Evolutionary conservation across 2,888 invertebrate genomes (phyloP).

Genomic region (Elgonia sp.): DNA sequence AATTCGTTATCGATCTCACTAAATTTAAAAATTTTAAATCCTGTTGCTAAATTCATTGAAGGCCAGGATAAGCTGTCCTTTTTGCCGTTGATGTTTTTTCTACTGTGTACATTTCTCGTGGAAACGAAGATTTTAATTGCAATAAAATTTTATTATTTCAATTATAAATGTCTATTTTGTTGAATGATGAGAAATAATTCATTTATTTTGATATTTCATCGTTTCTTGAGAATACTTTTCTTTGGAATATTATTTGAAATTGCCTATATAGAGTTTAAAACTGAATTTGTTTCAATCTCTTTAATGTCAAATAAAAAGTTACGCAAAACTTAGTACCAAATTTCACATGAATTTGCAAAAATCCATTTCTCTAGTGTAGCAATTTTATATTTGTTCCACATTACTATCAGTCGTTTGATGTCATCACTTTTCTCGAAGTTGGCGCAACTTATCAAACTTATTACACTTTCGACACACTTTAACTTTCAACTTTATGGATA

Average conservation of each 20-base stretch:
- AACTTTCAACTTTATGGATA: slow-evolving; percentile 39
- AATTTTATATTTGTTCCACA: slow-evolving; percentile 40
- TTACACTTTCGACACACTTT: slow-evolving; percentile 57
- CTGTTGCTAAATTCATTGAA: slow-evolving; percentile 32
- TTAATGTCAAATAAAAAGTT: background rate
- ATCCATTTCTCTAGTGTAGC: slow-evolving; percentile 5
- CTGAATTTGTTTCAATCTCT: too few relatives aligned
- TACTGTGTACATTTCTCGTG: background rate
- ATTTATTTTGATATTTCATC: too few relatives aligned
- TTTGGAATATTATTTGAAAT: too few relatives aligned
- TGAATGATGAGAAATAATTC: background rate
- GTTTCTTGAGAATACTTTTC: background rate
- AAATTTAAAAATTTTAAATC: slow-evolving; percentile 27
- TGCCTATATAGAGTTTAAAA: too few relatives aligned
- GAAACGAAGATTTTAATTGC: background rate
- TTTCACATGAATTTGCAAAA: slow-evolving; percentile 23
- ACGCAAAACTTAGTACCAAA: background rate
- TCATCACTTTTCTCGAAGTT: slow-evolving; percentile 48
- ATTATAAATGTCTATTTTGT: too few relatives aligned
- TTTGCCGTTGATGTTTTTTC: slow-evolving; percentile 18
- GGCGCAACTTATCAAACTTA: slow-evolving; percentile 55
- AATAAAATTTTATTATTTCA: too few relatives aligned
- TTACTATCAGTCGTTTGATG: slow-evolving; percentile 56
- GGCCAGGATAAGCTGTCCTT: background rate
- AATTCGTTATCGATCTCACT: slow-evolving; percentile 62